phyloP scores from a whole-genome alignment of 2,888 invertebrate genomes.

The Caenorhabditis sp. region DNA sequence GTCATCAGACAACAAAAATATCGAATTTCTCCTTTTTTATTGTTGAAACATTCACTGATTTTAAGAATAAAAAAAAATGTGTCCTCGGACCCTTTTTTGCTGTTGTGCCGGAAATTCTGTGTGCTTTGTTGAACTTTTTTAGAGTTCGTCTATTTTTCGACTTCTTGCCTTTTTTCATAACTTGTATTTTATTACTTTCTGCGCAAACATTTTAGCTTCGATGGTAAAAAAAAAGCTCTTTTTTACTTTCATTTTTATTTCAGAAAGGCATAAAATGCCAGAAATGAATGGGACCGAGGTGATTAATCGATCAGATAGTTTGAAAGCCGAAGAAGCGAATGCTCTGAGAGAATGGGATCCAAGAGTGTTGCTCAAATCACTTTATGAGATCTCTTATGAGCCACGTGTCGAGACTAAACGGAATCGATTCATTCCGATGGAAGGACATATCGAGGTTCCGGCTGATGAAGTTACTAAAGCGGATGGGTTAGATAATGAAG shows the following conservation, averaged over 20 bases:
- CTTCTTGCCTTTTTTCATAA: no score
- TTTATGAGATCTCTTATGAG: slow-evolving; percentile 65
- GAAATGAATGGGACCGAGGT: neutral
- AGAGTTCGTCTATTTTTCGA: no score
- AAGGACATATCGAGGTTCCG: slow-evolving; percentile 74
- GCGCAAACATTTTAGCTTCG: no score
- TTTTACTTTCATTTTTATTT: neutral
- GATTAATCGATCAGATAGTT: slow-evolving; percentile 38
- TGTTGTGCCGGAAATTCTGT: no score
- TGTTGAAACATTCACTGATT: no score
- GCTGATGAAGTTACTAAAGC: slow-evolving; percentile 70
- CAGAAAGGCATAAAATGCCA: slow-evolving; percentile 1
- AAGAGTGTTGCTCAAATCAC: slow-evolving; percentile 37
- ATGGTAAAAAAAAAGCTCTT: no score
- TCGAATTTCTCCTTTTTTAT: no score
- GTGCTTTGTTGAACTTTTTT: no score
- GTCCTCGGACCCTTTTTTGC: no score
- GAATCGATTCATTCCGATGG: slow-evolving; percentile 73
- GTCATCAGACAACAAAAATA: no score
- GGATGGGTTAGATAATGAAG: slow-evolving; percentile 74
- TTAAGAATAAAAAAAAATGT: no score
- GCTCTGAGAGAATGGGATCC: slow-evolving; percentile 57
- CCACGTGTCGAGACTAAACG: slow-evolving; percentile 63
- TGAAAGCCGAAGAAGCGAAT: slow-evolving; percentile 46
- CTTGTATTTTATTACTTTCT: no score